Evolutionary conservation across 2,797 vertebrate species (phyloP).

Genomic region (Lepidocolaptes lacrymiger): DNA sequence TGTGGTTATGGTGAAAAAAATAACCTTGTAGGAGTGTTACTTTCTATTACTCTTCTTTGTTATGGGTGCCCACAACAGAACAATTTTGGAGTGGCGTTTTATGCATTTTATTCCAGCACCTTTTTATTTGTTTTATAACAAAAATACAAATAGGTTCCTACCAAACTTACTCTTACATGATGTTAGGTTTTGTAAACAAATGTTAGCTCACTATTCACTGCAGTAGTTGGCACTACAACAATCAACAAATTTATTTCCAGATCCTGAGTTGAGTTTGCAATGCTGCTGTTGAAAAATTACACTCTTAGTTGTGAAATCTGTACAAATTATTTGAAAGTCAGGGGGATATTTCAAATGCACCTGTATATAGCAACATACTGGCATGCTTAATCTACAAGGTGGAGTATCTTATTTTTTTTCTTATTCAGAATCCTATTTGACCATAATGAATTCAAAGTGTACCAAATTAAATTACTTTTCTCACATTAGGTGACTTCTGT

Average conservation of each 20-base stretch:
- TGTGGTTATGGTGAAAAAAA: neutral
- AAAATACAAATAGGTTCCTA: neutral
- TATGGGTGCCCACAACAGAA: neutral
- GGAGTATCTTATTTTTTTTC: neutral
- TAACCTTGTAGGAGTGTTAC: neutral
- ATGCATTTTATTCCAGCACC: neutral
- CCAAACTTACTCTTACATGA: neutral
- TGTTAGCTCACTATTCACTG: neutral
- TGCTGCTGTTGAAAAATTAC: neutral
- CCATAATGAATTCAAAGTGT: neutral
- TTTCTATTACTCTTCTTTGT: neutral
- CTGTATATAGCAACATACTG: neutral
- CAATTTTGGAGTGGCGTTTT: neutral
- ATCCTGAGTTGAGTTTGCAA: neutral
- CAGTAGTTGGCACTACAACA: neutral
- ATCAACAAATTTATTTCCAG: neutral
- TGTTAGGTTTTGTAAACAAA: neutral
- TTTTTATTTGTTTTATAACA: neutral
- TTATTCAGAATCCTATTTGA: neutral
- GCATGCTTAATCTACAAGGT: neutral
- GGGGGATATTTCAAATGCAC: neutral
- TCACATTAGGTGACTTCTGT: neutral
- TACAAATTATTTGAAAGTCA: neutral
- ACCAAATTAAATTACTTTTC: neutral
- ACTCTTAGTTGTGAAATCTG: neutral